Conservation (phyloP, 2,113 vertebrate genomes). For the Psammodynastes pulverulentus region DNA sequence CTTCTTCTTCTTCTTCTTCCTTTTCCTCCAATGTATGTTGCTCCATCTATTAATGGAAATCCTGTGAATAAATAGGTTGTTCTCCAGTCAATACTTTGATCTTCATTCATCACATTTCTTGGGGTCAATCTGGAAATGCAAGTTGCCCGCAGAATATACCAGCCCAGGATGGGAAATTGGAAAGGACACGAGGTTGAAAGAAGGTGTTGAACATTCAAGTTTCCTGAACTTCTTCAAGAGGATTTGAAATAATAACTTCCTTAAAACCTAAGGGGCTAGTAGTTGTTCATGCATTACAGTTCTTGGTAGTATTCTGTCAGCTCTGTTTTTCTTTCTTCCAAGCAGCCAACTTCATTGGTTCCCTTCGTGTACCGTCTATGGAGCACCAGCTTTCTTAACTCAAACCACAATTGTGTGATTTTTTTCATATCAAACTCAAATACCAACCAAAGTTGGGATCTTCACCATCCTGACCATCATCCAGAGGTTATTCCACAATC, state of each 20-base stretch:
- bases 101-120: not conserved
- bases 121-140: not conserved
- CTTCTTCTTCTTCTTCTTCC: not conserved
- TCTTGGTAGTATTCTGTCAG: not conserved
- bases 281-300: not conserved
- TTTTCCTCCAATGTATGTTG: not conserved
- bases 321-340: not conserved
- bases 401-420: not conserved
- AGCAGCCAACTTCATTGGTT: not conserved
- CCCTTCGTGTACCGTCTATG: not conserved
- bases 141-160: not conserved
- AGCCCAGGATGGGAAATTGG: no score
- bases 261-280: not conserved
- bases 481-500: not conserved
- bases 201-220: not conserved
- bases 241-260: not conserved
- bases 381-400: not conserved
- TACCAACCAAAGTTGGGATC: not conserved
- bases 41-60: constrained; percentile 8
- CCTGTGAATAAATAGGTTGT: not conserved
- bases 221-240: not conserved
- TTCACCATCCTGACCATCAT: no score
- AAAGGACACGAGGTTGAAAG: not conserved
- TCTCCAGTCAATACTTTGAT: not conserved
- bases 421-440: not conserved